These are phyloP conservation scores for Chelon auratus DNA, from an alignment of 2,797 vertebrate genomes.

Conservation along the genomic window DNA sequence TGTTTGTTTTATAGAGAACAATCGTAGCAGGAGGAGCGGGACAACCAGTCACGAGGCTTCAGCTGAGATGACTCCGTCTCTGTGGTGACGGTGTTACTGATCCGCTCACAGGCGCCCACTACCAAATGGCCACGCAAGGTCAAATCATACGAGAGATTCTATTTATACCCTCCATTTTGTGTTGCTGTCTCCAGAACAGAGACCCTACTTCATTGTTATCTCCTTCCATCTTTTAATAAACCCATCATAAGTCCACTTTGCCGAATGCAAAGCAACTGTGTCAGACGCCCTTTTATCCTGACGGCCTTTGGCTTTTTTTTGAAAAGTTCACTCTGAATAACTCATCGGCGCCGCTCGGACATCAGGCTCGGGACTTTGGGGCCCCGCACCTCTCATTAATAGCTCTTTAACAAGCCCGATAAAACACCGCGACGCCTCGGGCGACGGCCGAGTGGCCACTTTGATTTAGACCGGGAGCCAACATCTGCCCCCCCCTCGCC, in stretches of 20 bases:
- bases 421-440: constrained; percentile 72
- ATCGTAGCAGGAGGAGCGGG: constrained; percentile 3
- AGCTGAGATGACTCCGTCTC: constrained; percentile 21
- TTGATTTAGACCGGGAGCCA: constrained; percentile 75
- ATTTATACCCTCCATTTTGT: constrained; percentile 66
- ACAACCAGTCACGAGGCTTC: constrained; percentile 30
- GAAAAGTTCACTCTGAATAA: constrained; percentile 52
- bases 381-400: constrained; percentile 64
- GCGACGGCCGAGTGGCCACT: constrained; percentile 73
- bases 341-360: constrained; percentile 30
- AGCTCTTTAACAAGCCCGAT: constrained; percentile 75
- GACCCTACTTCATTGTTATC: too few species aligned
- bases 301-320: constrained; percentile 40
- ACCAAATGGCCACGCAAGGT: constrained; percentile 68
- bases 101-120: constrained; percentile 47
- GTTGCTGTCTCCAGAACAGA: constrained; percentile 41
- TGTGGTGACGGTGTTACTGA: constrained; percentile 48
- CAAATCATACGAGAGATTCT: constrained; percentile 57
- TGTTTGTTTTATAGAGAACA: neutral
- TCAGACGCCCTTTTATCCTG: constrained; percentile 54
- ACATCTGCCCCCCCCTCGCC: constrained; percentile 71
- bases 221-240: constrained; percentile 37
- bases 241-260: constrained; percentile 14
- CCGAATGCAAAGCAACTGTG: constrained; percentile 27
- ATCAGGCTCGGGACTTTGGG: constrained; percentile 40